These are phyloP conservation scores for Drosophila fuyamai DNA, from an alignment of 1,140 invertebrate species.

Conservation along the genomic window DNA sequence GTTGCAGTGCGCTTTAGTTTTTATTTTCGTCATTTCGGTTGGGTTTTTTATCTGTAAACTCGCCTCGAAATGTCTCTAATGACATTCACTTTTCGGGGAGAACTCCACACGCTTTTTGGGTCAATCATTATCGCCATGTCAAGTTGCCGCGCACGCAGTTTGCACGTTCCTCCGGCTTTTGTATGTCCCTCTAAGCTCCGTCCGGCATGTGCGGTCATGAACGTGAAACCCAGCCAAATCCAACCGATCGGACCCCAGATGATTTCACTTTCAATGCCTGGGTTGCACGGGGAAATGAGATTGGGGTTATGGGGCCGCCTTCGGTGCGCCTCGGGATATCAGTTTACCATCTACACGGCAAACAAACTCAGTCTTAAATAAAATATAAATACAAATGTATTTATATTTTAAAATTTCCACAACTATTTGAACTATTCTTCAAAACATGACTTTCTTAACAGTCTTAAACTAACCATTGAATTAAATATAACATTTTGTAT, in stretches of 20 bases:
- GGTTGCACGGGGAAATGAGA: conserved; percentile 41
- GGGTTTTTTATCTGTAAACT: conserved; percentile 62
- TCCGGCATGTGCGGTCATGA: conserved; percentile 51
- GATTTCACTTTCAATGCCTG: conserved; percentile 80
- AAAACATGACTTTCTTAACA: no score
- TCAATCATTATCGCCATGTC: conserved; percentile 80
- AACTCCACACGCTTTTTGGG: conserved; percentile 65
- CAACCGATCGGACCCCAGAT: conserved; percentile 18
- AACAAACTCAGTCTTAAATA: background rate
- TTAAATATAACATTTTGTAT: no score
- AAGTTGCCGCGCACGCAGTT: conserved; percentile 78
- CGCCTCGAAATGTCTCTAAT: conserved; percentile 71
- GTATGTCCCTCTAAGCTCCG: conserved; percentile 53
- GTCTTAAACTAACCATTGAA: no score
- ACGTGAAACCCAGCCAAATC: conserved; percentile 9
- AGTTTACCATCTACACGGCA: conserved; percentile 44
- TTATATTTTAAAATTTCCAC: background rate
- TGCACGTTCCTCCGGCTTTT: conserved; percentile 55
- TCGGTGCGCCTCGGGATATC: conserved; percentile 47
- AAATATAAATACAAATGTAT: no score
- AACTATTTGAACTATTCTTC: no score
- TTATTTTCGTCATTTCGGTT: conserved; percentile 52
- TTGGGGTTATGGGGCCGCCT: conserved; percentile 63
- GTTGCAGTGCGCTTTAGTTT: conserved; percentile 62
- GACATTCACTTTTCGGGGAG: conserved; percentile 77